Base-by-base conservation (phyloP, 2,888 invertebrate genomes). In the Cheilosia scutellata region DNA sequence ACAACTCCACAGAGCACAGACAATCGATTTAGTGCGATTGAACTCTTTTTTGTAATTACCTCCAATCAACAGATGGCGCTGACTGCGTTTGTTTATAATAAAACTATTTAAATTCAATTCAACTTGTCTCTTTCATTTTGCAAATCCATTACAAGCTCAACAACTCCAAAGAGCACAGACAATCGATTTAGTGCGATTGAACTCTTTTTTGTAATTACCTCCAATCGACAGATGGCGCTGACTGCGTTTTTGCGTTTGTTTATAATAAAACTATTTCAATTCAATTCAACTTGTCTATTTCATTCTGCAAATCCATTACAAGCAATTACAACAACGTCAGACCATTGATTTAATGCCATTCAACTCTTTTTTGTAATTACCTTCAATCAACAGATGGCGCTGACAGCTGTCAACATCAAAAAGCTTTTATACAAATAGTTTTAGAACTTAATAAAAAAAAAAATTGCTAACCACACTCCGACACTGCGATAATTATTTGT, bases 171-270 rank as follows among this genome's bases (percentile, higher is more conserved):
- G n/a, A n/a, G n/a, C n/a, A n/a, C 6, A n/a, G 2, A 16, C 44
- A 16, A 37, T 11, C 3, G 4, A 37, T 11, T 37, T 11, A 37
- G 37, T 37, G 33, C 33, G 9, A 33, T 13, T n/a, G 4, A 42
- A 42, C 13, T 44, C 42, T 16, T 44, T 6, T n/a, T 13, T 20
- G 20, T 27, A 11, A 51, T 51, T 27, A 3, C 27, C 27, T 11
- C 51, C 11, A 51, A 25, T 27, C 51, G 13, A 5, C 13, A 51
- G 51, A 51, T 51, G 51, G 51, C 51, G 51, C 27, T 51, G 51
- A 51, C 51, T 29, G 51, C 13, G n/a, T n/a, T n/a, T n/a, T n/a
- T n/a, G n/a, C n/a, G n/a, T 37, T 37, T 37, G 37, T 11, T 37
- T 11, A 4, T 0, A 37, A 40, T 40, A 33, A 33, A 33, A 9